Percentiles rank a stretch among this genome's conserved stretches.
phyloP scores from a whole-genome alignment of 2,113 vertebrate species.

The Peromyscus polionotus region DNA sequence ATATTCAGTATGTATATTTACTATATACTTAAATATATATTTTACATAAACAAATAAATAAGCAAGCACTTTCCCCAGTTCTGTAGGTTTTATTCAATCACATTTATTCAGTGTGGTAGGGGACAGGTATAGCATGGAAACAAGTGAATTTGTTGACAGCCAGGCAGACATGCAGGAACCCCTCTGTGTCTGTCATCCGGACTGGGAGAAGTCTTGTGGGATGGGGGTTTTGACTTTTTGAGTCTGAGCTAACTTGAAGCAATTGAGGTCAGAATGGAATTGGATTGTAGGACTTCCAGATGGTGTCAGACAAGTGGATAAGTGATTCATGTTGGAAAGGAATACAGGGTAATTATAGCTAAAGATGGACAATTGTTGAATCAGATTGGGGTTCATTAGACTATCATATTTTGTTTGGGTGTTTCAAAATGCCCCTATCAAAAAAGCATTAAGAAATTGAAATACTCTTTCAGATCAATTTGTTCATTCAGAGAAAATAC shows the following conservation, averaged over 20 bases:
- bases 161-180: background rate
- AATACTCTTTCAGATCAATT: background rate
- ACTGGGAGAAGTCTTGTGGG: background rate
- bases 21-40: background rate
- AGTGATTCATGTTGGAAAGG: background rate
- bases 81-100: background rate
- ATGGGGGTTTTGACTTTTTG: background rate
- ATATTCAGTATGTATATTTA: background rate
- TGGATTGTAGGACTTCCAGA: background rate
- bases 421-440: background rate
- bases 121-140: background rate
- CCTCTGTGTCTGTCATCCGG: background rate
- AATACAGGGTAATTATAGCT: background rate
- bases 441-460: background rate
- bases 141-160: background rate
- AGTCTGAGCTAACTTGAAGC: background rate
- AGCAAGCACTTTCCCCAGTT: background rate
- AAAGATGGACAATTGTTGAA: background rate
- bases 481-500: conserved; percentile 10
- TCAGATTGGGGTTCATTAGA: background rate
- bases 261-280: background rate
- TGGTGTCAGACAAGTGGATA: background rate
- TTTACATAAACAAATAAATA: background rate
- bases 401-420: background rate
- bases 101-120: background rate